A percentile compares a stretch with the other conserved stretches of the same genome.
Evolutionary conservation across 1,140 invertebrate genomes (phyloP).

Genomic region (Thalassaphorura encarpata): DNA sequence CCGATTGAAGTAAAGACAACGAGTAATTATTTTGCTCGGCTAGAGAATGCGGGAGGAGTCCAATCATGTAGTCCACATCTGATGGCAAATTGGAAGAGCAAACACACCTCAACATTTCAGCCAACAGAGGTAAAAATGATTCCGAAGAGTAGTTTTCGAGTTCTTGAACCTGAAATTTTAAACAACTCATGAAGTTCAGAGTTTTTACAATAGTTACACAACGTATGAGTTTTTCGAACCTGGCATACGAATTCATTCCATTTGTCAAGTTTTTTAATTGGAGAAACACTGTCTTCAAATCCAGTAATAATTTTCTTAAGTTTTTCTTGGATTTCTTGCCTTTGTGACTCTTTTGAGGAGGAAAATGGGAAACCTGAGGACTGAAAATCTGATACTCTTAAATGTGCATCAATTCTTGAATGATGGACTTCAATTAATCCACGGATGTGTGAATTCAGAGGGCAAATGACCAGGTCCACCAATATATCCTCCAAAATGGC

Average conservation of each 20-base stretch:
- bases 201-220: neutral
- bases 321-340: conserved; percentile 14
- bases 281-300: conserved; percentile 26
- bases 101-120: conserved; percentile 22
- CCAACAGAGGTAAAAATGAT: conserved; percentile 26
- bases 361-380: neutral
- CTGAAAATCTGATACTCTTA: neutral
- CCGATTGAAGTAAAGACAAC: conserved; percentile 29
- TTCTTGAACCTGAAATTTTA: conserved; percentile 25
- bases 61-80: conserved; percentile 30
- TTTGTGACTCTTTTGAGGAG: neutral
- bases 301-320: conserved; percentile 21
- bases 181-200: neutral
- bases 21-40: conserved; percentile 31
- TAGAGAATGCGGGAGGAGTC: conserved; percentile 23
- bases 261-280: conserved; percentile 28
- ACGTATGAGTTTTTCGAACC: conserved; percentile 14
- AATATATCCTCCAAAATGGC: conserved; percentile 27
- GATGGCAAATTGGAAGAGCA: conserved; percentile 23
- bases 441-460: conserved; percentile 24
- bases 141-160: conserved; percentile 30
- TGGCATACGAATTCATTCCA: conserved; percentile 32
- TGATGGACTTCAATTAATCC: conserved; percentile 20
- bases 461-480: conserved; percentile 29
- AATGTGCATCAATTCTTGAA: conserved; percentile 13